phyloP scores from a whole-genome alignment of 2,113 vertebrate genomes.

The Nipponia nippon region DNA sequence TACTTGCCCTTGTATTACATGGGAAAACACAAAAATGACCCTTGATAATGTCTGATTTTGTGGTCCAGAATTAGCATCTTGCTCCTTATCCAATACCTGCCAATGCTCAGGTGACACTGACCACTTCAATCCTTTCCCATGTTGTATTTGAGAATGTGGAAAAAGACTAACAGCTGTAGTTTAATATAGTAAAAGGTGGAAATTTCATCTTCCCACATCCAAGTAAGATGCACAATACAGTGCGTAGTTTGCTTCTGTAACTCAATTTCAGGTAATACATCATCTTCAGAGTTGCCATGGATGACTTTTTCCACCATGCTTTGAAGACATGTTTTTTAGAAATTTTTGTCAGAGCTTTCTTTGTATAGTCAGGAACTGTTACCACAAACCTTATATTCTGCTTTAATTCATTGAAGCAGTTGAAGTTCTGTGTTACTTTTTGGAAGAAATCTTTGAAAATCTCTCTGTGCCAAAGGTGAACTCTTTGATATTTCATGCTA shows the following conservation, averaged over 20 bases:
- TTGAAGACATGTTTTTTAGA: neutral
- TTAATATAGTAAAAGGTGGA: neutral
- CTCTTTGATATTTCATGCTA: neutral
- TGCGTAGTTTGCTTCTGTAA: neutral
- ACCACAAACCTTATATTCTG: neutral
- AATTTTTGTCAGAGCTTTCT: neutral
- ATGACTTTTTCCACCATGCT: neutral
- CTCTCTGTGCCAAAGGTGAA: neutral
- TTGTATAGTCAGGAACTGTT: neutral
- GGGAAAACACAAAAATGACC: neutral
- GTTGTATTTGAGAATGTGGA: neutral
- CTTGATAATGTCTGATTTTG: neutral
- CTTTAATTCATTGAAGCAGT: neutral
- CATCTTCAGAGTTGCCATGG: neutral
- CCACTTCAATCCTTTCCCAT: neutral
- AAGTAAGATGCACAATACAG: neutral
- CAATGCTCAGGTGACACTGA: neutral
- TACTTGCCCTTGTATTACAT: neutral
- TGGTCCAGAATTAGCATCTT: neutral
- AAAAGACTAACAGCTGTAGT: neutral
- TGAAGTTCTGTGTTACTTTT: neutral
- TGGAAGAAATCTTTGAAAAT: neutral
- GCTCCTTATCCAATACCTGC: neutral
- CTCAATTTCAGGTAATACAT: neutral
- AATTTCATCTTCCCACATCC: neutral